These are phyloP conservation scores for Oikopleura albicans DNA, from an alignment of 23 tunicate species.

Conservation along the genomic window DNA sequence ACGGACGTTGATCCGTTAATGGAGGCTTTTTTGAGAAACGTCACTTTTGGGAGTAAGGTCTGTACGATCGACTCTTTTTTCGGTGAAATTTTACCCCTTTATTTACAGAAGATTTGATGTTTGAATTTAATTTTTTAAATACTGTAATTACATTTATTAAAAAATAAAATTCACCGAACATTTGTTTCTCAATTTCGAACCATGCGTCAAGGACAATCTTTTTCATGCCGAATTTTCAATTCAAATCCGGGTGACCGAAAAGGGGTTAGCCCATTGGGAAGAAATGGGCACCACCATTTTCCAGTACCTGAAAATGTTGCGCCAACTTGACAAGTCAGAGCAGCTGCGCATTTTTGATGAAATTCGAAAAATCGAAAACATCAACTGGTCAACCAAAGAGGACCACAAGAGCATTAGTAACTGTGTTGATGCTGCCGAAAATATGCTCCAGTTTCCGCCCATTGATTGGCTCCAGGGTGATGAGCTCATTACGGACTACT, in stretches of 20 bases:
- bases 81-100: too few species aligned
- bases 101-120: too few species aligned
- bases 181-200: too few species aligned
- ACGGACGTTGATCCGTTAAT: too few species aligned
- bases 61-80: too few species aligned
- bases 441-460: background rate
- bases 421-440: constrained; percentile 7
- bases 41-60: too few species aligned
- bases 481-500: background rate
- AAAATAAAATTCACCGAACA: too few species aligned
- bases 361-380: background rate
- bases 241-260: constrained; percentile 30
- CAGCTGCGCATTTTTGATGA: background rate
- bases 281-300: constrained; percentile 22
- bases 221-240: constrained; percentile 27
- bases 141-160: too few species aligned
- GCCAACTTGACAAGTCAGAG: background rate
- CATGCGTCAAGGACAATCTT: constrained; percentile 18
- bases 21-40: too few species aligned
- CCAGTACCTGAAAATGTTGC: constrained; percentile 30
- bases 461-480: background rate
- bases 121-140: too few species aligned
- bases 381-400: constrained; percentile 16
- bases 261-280: background rate
- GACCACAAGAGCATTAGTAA: background rate